Base-by-base conservation (phyloP, 2,113 vertebrate species). In the Ceyx cyanopectus region DNA sequence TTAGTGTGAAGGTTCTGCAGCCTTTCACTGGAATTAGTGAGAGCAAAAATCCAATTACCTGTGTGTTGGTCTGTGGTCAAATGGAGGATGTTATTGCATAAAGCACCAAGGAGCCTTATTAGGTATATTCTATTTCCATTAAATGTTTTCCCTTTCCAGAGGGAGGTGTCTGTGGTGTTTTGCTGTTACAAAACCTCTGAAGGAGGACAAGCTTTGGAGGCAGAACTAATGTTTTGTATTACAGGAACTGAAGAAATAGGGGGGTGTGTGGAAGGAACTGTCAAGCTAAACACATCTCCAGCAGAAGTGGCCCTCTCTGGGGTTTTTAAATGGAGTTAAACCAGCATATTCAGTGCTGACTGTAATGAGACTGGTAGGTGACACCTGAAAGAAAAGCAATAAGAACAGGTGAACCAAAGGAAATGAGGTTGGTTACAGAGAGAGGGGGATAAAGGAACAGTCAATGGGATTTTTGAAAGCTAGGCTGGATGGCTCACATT, bases 241-340 rank as follows among this genome's bases (percentile, higher is more conserved):
- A 34, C 3, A 46, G 8, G n/a, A 67, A 18, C 5, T 22, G 8
- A 32, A 43, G 14, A 10, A 63, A 37, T 3, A 10, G 23, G 26
- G 13, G 10, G 2, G 1, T 3, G 2, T 0, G 13, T 69, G 22
- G 77, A 61, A 73, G 22, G 77, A 61, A 76, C 1, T 0, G 17
- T 83, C 11, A 86, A 76, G 16, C 3, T 4, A 50, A 72, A 68
- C 22, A 40, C 26, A 34, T 45, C 29, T 82, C n/a, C 58, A 77
- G 17, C 10, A 7, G 30, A 51, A 66, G 65, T 1, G 1, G 7
- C 5, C 1, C 23, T 54, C 29, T 58, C 22, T 11, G 66, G 45
- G n/a, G 17, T 26, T 82, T 82, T 76, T n/a, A 68, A 20, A 23
- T 51, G 8, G 22, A 20, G 4, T n/a, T 57, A 67, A 67, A 80